Evolutionary conservation across 2,797 vertebrate genomes (phyloP), one percentile per base, ranked within the genome.

Genomic region (Lepidocolaptes lacrymiger): DNA sequence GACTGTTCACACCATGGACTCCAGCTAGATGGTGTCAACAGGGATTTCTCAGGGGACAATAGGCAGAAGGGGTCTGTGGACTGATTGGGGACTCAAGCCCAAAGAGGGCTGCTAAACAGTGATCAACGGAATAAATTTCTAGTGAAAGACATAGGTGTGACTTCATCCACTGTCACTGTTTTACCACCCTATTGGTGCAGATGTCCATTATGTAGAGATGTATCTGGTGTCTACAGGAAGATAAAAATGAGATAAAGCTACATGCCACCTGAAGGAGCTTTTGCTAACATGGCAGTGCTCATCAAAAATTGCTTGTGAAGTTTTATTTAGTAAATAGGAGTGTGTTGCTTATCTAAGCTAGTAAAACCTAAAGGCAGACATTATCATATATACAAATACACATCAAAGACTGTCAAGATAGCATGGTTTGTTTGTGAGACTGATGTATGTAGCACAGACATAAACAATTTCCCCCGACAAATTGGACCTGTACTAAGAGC

Each of bases 1-100:
- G 72, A 32, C 10, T 1, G 1, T 44, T 36, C 6, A 24, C 1
- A 2, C 28, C 5, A 1, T 24, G 19, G 56, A 61, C 23, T 16
- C 32, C 69, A 72, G 37, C 12, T 52, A 28, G 36, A 9, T 4
- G 1, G 7, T 21, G 32, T 74, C 52, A 71, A 32, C 6, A 20
- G 43, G n/a, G 63, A n/a, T 76, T 85, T 88, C 28, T 71, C 18
- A 67, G 14, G 14, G 17, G 7, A 39, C 7, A 1, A 0, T 3
- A 55, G 18, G 36, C 18, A 69, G 39, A 51, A 75, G 30, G 18
- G 3, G 4, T 28, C 24, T 74, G 21, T 5, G 16, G 2, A 3
- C n/a, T 78, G 9, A 1, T 0, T 72, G n/a, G 16, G 27, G 5
- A 34, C 23, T 46, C 17, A 61, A 69, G 3, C 12, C 17, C 36